Percentiles rank a stretch among this genome's conserved stretches.
phyloP scores from a whole-genome alignment of 2,797 vertebrate genomes.

The Clamator glandarius region DNA sequence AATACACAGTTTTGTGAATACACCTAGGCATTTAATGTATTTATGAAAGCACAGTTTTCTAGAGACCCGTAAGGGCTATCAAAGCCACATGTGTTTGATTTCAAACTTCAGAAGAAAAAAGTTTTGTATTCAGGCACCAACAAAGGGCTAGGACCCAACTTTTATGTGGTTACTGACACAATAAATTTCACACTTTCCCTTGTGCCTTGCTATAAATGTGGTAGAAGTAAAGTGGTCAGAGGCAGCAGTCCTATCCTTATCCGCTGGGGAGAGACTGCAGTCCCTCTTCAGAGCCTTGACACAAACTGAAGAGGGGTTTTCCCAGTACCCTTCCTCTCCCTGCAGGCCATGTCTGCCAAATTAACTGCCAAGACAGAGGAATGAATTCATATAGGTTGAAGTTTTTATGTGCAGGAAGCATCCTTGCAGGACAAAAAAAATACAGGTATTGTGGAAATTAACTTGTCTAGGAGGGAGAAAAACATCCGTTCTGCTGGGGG shows the following conservation, averaged over 20 bases:
- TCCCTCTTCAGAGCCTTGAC: background rate
- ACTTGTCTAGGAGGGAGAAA: background rate
- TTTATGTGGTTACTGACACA: background rate
- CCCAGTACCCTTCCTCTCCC: background rate
- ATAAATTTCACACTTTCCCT: slow-evolving; percentile 17
- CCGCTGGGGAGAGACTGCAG: background rate
- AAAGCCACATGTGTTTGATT: slow-evolving; percentile 34
- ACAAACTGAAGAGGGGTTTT: background rate
- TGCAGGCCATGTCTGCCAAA: background rate
- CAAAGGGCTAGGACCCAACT: background rate
- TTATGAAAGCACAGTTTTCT: slow-evolving; percentile 45
- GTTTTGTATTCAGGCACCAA: background rate
- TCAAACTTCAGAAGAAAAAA: background rate
- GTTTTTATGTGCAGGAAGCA: background rate
- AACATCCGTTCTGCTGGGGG: background rate
- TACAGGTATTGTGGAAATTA: background rate
- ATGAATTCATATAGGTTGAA: background rate
- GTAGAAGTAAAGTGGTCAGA: background rate
- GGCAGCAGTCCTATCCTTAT: background rate
- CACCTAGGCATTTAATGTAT: slow-evolving; percentile 42
- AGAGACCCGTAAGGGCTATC: background rate
- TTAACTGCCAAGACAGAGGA: background rate
- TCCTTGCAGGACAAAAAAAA: background rate
- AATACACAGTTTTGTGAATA: slow-evolving; percentile 43
- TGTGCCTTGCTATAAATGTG: background rate